phyloP scores from a whole-genome alignment of 2,888 invertebrate genomes.

The Torymus auratus region DNA sequence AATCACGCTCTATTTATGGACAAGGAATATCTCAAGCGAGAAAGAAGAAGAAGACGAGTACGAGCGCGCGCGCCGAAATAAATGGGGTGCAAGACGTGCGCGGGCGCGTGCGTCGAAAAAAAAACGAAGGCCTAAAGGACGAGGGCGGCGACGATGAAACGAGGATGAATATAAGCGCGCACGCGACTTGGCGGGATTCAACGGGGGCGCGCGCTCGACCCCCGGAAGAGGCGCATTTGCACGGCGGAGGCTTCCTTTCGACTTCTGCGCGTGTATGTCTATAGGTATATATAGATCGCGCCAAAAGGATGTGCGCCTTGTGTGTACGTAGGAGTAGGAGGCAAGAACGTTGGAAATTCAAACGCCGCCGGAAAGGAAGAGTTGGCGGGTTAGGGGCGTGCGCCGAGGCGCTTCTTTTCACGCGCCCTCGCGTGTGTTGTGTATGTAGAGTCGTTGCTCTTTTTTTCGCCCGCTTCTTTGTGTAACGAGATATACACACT shows the following conservation, averaged over 20 bases:
- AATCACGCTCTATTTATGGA: slow-evolving; percentile 49
- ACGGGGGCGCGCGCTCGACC: neutral
- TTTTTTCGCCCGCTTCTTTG: slow-evolving; percentile 14
- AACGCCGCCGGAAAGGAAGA: slow-evolving; percentile 35
- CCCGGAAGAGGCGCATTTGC: slow-evolving; percentile 51
- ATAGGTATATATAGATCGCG: neutral
- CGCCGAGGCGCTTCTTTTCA: neutral
- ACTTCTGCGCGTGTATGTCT: neutral
- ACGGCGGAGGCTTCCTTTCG: slow-evolving; percentile 45
- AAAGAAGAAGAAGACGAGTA: slow-evolving; percentile 34
- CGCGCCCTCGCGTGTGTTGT: neutral
- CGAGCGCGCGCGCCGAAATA: slow-evolving; percentile 33
- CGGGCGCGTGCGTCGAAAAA: slow-evolving; percentile 4
- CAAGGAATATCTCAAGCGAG: slow-evolving; percentile 12
- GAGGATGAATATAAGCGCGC: slow-evolving; percentile 22
- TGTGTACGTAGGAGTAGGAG: neutral
- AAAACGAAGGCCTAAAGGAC: slow-evolving; percentile 21
- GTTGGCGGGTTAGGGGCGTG: slow-evolving; percentile 3
- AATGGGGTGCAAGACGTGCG: slow-evolving; percentile 41
- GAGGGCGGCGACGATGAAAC: slow-evolving; percentile 33
- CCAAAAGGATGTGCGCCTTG: too few relatives aligned
- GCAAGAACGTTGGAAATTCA: slow-evolving; percentile 19
- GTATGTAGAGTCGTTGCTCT: slow-evolving; percentile 12
- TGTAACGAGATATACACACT: slow-evolving; percentile 7
- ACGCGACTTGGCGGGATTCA: slow-evolving; percentile 42